phyloP scores from a whole-genome alignment of 2,888 invertebrate genomes.

The Caenorhabditis panamensis region DNA sequence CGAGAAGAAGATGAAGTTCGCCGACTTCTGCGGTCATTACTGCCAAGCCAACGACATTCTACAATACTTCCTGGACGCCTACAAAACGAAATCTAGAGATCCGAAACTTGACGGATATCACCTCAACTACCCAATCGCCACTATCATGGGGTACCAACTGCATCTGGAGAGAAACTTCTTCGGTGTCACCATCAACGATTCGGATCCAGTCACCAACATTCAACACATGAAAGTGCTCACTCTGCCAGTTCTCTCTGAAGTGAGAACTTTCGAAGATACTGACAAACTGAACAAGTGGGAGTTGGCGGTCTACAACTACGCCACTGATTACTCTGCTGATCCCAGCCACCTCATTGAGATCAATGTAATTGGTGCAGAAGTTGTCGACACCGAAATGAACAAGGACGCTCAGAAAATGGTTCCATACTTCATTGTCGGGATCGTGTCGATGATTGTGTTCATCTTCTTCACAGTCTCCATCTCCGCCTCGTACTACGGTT shows the following conservation, averaged over 20 bases:
- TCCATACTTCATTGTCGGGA: slow-evolving; percentile 75
- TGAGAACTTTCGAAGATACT: slow-evolving; percentile 68
- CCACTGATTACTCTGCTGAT: slow-evolving; percentile 58
- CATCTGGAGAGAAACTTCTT: slow-evolving; percentile 80
- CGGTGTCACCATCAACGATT: slow-evolving; percentile 65
- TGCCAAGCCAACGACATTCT: slow-evolving; percentile 75
- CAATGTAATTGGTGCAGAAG: slow-evolving; percentile 77
- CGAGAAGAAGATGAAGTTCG: slow-evolving; percentile 62
- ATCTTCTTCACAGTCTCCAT: slow-evolving; percentile 54
- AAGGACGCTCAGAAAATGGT: slow-evolving; percentile 76
- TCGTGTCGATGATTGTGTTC: slow-evolving; percentile 68
- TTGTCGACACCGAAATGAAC: slow-evolving; percentile 81
- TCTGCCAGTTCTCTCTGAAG: slow-evolving; percentile 64
- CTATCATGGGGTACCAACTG: slow-evolving; percentile 69
- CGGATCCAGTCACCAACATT: slow-evolving; percentile 43
- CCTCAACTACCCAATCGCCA: slow-evolving; percentile 75
- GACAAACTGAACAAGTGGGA: slow-evolving; percentile 74
- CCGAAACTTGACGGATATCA: slow-evolving; percentile 35
- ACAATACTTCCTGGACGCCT: slow-evolving; percentile 37
- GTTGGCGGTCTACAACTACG: slow-evolving; percentile 70
- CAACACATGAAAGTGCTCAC: slow-evolving; percentile 65
- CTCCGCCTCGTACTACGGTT: slow-evolving; percentile 66
- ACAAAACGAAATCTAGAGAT: slow-evolving; percentile 49
- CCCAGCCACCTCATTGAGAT: slow-evolving; percentile 63
- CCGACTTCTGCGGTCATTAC: slow-evolving; percentile 77